These are phyloP conservation scores for Candidula unifasciata DNA, from an alignment of 2,888 invertebrate genomes.

Conservation along the genomic window DNA sequence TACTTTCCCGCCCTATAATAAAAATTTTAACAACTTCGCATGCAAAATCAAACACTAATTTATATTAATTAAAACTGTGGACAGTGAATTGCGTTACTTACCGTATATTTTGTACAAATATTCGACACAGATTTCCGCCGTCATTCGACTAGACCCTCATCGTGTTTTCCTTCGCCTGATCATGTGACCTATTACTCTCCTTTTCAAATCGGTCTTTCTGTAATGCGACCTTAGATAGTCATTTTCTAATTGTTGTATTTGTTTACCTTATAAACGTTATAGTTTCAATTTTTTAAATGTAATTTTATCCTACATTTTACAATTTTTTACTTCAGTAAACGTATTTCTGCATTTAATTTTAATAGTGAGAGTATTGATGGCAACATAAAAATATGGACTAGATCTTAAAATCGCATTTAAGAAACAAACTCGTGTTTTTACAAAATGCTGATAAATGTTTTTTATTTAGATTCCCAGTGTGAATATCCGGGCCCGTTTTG, in stretches of 20 bases:
- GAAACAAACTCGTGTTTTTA: not conserved
- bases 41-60: too few relatives aligned
- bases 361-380: not conserved
- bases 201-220: not conserved
- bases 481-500: too few relatives aligned
- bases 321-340: not conserved
- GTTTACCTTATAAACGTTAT: too few relatives aligned
- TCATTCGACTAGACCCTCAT: not conserved
- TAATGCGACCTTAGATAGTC: not conserved
- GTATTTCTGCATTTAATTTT: not conserved
- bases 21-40: too few relatives aligned
- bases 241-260: not conserved
- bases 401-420: not conserved
- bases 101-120: too few relatives aligned
- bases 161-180: conserved; percentile 33
- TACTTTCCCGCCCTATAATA: too few relatives aligned
- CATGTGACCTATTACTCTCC: conserved; percentile 26
- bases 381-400: not conserved
- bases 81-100: too few relatives aligned
- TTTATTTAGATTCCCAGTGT: too few relatives aligned
- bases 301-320: not conserved
- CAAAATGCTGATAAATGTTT: too few relatives aligned
- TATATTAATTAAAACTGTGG: too few relatives aligned
- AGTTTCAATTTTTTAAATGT: not conserved
- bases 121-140: not conserved